Conservation (phyloP, 2,888 invertebrate genomes). For the Andrena minutula region DNA sequence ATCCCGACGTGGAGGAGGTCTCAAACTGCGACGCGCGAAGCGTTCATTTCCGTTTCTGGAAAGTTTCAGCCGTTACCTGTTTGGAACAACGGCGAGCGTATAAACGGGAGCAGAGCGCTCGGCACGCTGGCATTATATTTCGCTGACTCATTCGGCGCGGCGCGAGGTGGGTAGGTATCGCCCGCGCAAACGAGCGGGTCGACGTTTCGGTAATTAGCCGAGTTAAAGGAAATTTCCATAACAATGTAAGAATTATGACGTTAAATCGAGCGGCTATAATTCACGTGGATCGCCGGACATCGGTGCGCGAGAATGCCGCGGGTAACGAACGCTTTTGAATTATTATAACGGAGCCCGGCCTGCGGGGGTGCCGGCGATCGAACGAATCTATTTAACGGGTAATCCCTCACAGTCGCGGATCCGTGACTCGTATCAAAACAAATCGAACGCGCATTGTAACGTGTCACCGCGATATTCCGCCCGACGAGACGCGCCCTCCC, state of each 20-base stretch:
- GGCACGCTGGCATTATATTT: background rate
- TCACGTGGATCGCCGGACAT: slow-evolving; percentile 30
- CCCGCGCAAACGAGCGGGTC: slow-evolving; percentile 19
- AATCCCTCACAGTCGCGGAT: slow-evolving; percentile 42
- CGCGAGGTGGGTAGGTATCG: background rate
- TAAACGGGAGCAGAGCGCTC: background rate
- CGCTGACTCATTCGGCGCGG: background rate
- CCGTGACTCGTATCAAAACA: slow-evolving; percentile 32
- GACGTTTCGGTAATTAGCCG: slow-evolving; percentile 46
- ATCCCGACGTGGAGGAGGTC: no score
- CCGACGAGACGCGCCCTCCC: background rate
- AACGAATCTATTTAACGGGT: slow-evolving; percentile 54
- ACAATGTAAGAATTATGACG: slow-evolving; percentile 53
- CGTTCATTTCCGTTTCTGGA: background rate
- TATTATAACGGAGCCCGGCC: slow-evolving; percentile 35
- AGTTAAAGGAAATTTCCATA: slow-evolving; percentile 52
- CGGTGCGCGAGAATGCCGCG: background rate
- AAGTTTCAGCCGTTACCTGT: background rate
- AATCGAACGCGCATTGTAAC: slow-evolving; percentile 30
- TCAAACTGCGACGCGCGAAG: background rate
- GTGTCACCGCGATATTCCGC: slow-evolving; percentile 23
- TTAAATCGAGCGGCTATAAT: slow-evolving; percentile 49
- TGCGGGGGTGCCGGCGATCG: background rate
- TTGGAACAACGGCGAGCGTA: background rate
- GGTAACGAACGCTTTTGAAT: slow-evolving; percentile 40